Conservation (phyloP, 2,888 invertebrate species). For the Pardosa pseudoannulata region DNA sequence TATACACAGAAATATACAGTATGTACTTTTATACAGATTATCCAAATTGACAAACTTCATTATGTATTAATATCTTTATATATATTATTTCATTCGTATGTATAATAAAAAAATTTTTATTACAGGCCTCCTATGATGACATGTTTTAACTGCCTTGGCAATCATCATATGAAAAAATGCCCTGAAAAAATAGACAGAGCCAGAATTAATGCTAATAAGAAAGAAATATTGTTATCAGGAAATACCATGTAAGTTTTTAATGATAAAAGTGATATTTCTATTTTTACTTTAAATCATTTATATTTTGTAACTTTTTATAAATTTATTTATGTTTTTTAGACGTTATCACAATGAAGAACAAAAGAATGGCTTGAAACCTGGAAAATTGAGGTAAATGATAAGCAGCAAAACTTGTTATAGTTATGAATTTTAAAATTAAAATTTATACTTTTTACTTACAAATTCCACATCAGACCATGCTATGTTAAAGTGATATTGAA, state of each 20-base stretch:
- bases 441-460: neutral
- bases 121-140: conserved; percentile 40
- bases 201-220: conserved; percentile 85
- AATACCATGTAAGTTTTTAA: conserved; percentile 22
- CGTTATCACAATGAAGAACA: conserved; percentile 58
- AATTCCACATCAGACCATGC: too few relatives aligned
- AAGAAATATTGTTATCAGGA: conserved; percentile 78
- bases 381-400: conserved; percentile 34
- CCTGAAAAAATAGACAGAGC: conserved; percentile 83
- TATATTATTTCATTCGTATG: too few relatives aligned
- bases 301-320: neutral
- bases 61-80: too few relatives aligned
- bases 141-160: conserved; percentile 91
- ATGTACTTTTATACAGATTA: too few relatives aligned
- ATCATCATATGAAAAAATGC: conserved; percentile 88
- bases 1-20: too few relatives aligned
- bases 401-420: too few relatives aligned
- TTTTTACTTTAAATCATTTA: neutral
- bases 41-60: too few relatives aligned
- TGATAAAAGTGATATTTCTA: neutral
- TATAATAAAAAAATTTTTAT: too few relatives aligned
- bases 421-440: too few relatives aligned
- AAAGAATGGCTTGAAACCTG: conserved; percentile 40
- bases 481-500: too few relatives aligned
- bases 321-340: conserved; percentile 14